Conservation (phyloP, 1,140 invertebrate genomes). For the Lerema accius region DNA sequence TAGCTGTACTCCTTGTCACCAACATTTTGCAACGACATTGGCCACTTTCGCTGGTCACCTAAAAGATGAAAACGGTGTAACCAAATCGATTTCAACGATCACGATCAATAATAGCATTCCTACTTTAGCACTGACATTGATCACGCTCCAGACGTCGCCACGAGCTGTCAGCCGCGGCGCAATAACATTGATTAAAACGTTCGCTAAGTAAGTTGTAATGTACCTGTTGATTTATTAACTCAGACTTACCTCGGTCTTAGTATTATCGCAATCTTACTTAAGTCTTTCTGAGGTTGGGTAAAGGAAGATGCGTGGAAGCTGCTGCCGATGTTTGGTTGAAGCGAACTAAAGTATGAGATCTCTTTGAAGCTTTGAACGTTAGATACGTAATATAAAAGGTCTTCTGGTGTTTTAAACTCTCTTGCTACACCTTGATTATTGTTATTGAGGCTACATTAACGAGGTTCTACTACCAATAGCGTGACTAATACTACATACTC, state of each 20-base stretch:
- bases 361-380: too few species aligned
- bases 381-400: too few species aligned
- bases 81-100: background rate
- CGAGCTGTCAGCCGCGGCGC: constrained; percentile 45
- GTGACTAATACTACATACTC: too few species aligned
- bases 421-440: too few species aligned
- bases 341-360: too few species aligned
- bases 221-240: constrained; percentile 57
- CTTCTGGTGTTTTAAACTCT: too few species aligned
- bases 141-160: constrained; percentile 29
- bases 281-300: constrained; percentile 11
- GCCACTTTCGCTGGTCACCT: too few species aligned
- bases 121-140: constrained; percentile 28
- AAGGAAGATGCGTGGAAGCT: background rate
- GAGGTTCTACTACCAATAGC: too few species aligned
- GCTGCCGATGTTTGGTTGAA: background rate
- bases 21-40: too few species aligned
- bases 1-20: too few species aligned
- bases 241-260: constrained; percentile 36
- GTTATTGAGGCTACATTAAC: too few species aligned
- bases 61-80: background rate
- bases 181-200: constrained; percentile 56
- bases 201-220: constrained; percentile 55
- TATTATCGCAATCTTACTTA: constrained; percentile 41
- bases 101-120: constrained; percentile 22